Conservation (phyloP, 1,140 invertebrate genomes). For the Meteorus sp. region DNA sequence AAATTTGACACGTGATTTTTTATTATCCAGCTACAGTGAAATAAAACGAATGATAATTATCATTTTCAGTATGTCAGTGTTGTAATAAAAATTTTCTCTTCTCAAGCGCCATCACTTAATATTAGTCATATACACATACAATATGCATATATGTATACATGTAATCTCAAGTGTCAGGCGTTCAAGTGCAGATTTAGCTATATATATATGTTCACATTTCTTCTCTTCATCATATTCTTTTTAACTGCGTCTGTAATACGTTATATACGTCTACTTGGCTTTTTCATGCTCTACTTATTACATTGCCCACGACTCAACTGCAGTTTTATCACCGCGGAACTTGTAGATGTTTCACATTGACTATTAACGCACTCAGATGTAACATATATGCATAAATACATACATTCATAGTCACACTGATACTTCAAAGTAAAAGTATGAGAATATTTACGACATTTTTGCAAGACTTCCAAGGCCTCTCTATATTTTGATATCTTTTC, state of each 20-base stretch:
- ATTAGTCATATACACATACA: no score
- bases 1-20: slow-evolving; percentile 3
- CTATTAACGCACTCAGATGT: background rate
- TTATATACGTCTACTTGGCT: slow-evolving; percentile 33
- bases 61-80: background rate
- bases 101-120: no score
- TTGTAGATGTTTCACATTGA: slow-evolving; percentile 5
- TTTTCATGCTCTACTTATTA: slow-evolving; percentile 45
- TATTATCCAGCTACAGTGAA: background rate
- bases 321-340: no score
- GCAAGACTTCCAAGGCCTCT: no score
- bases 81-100: no score
- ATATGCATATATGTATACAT: no score
- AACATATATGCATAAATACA: no score
- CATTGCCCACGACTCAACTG: slow-evolving; percentile 22
- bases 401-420: no score
- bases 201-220: background rate
- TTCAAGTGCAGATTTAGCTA: no score
- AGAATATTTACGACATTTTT: no score
- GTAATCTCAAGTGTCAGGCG: no score
- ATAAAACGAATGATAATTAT: background rate
- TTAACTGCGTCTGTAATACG: slow-evolving; percentile 30
- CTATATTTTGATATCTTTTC: background rate
- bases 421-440: no score
- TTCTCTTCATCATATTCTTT: slow-evolving; percentile 10